Percentiles rank a stretch among this genome's conserved stretches.
phyloP scores from a whole-genome alignment of 2,113 vertebrate genomes.

The Cryptoleucopteryx plumbea region DNA sequence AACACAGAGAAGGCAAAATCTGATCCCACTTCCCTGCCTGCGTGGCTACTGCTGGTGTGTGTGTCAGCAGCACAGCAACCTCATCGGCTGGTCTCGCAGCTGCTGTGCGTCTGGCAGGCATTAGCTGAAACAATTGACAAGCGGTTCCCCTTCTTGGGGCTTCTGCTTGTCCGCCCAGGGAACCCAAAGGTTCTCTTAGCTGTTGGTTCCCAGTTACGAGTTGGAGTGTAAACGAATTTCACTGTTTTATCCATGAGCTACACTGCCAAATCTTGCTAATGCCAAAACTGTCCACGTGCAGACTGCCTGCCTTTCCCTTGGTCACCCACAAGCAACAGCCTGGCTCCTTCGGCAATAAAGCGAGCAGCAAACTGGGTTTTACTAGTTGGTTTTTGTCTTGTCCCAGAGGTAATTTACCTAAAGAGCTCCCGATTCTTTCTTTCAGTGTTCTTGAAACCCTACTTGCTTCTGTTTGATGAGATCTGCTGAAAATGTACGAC shows the following conservation, averaged over 20 bases:
- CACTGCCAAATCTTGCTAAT: background rate
- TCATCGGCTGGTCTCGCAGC: fast-evolving
- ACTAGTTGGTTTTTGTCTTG: background rate
- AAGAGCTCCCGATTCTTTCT: background rate
- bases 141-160: background rate
- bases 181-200: background rate
- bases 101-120: fast-evolving
- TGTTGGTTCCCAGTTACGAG: background rate
- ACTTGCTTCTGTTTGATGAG: background rate
- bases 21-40: background rate
- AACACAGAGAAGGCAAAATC: background rate
- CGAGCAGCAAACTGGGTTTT: background rate
- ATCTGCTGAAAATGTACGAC: fast-evolving
- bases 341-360: background rate
- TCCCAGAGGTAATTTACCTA: background rate
- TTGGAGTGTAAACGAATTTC: background rate
- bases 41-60: background rate
- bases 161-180: background rate
- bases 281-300: fast-evolving
- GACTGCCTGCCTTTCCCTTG: background rate
- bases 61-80: background rate
- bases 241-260: background rate
- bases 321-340: background rate
- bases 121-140: background rate
- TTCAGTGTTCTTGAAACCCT: background rate